Conservation (phyloP, 2,888 invertebrate species). For the Philopedon plagiatum region DNA sequence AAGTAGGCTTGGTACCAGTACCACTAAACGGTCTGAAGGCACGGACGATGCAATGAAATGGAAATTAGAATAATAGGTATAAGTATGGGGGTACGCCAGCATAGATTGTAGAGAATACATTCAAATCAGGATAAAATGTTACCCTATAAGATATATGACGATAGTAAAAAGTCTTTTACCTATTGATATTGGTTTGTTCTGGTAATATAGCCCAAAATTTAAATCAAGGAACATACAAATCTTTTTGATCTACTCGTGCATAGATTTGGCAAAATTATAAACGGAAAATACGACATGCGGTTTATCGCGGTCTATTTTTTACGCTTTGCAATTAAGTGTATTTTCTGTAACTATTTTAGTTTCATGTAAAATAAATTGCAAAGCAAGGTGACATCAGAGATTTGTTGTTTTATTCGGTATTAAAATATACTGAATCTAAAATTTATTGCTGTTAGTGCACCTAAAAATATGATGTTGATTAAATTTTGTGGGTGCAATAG, state of each 20-base stretch:
- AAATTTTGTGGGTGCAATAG: background rate
- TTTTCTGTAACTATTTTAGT: constrained; percentile 12
- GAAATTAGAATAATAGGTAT: too few species aligned
- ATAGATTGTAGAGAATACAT: too few species aligned
- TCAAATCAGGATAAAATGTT: too few species aligned
- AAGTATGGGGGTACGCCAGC: too few species aligned
- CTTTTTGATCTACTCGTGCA: background rate
- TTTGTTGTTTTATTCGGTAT: background rate
- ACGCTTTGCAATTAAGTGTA: background rate
- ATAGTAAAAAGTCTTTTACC: too few species aligned
- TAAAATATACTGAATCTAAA: background rate
- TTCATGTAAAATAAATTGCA: background rate
- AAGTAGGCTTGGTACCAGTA: too few species aligned
- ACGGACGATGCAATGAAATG: too few species aligned
- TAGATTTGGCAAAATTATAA: background rate
- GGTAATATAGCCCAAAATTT: too few species aligned
- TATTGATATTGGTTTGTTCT: too few species aligned
- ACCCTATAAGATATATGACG: too few species aligned
- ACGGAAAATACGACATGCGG: background rate
- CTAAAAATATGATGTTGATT: constrained; percentile 1
- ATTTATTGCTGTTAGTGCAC: background rate
- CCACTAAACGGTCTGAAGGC: too few species aligned
- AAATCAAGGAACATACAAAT: background rate
- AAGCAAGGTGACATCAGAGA: constrained; percentile 8
- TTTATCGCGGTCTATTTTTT: background rate